These are phyloP conservation scores for Drosophila trapezifrons DNA, from an alignment of 1,140 invertebrate species.

Conservation along the genomic window DNA sequence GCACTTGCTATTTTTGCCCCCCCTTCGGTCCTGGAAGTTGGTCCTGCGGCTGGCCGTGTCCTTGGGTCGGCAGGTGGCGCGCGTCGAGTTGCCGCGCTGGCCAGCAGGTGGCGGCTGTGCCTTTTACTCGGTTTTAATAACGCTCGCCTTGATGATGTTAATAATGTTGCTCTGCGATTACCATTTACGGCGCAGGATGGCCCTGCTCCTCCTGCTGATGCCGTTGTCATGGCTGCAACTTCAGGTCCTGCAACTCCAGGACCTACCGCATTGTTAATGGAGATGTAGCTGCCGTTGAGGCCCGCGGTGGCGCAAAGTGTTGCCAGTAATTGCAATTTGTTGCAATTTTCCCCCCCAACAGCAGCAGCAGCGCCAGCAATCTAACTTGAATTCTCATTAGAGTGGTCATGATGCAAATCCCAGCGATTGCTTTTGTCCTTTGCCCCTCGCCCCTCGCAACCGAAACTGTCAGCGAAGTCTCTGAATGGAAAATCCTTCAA, in stretches of 20 bases:
- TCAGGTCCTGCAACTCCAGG: constrained; percentile 19
- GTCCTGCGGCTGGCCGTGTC: constrained; percentile 25
- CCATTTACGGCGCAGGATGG: constrained; percentile 41
- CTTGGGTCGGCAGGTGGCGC: constrained; percentile 38
- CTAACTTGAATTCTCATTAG: constrained; percentile 49
- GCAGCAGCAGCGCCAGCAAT: constrained; percentile 28
- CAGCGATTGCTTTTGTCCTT: not conserved
- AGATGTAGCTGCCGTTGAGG: constrained; percentile 7
- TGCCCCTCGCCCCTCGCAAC: too few relatives aligned
- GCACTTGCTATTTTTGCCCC: not conserved
- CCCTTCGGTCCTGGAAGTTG: constrained; percentile 4
- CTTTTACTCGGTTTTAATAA: constrained; percentile 50
- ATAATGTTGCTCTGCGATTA: constrained; percentile 70
- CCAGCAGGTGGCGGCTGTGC: constrained; percentile 39
- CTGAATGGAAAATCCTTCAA: constrained; percentile 6
- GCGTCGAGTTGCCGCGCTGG: constrained; percentile 26
- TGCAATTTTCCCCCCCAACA: constrained; percentile 19
- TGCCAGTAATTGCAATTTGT: constrained; percentile 61
- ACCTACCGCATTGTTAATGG: constrained; percentile 33
- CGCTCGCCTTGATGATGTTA: constrained; percentile 64
- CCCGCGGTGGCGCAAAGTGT: constrained; percentile 41
- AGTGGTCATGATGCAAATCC: constrained; percentile 7
- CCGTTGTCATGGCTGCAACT: constrained; percentile 31
- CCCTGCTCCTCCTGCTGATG: constrained; percentile 29
- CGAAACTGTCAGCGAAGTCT: not conserved